Base-by-base conservation (phyloP, 2,888 invertebrate species). In the Electrophaes corylata region DNA sequence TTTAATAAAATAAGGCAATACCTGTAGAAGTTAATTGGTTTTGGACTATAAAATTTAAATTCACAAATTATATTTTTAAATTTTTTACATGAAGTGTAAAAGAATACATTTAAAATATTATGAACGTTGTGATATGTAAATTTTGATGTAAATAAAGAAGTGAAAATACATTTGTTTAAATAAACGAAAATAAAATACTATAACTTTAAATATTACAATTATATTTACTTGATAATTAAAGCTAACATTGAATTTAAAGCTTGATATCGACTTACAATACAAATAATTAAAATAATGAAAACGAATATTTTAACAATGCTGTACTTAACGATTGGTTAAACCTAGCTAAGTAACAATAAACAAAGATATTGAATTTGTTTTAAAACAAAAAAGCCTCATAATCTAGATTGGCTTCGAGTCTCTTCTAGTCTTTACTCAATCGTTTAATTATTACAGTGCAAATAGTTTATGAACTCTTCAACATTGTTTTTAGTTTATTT, bases 201-300 rank as follows among this genome's bases (percentile, higher is more conserved):
- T 66, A 64, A 57, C 66, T 75, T 77, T 76, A 76, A 80, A 79
- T 81, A 78, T 78, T 79, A 64, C 52, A 62, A 66, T 54, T 80
- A 78, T 73, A 73, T 81, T 84, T 82, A 86, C 75, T 71, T 70
- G 63, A 79, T 87, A 88, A 91, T 91, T 91, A 91, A 91, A 91
- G 91, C 91, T 91, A 90, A 91, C 79, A 85, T 88, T 84, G 79
- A 91, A 89, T 91, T 91, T 91, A 91, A 91, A 91, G 91, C 91
- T 91, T 88, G 78, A 83, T 80, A 85, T 84, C 82, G 79, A 89
- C 86, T 86, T 85, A 84, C 73, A 76, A 71, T 74, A 77, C 68
- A 62, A 62, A 61, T 47, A 60, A 65, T 47, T 53, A 57, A 64
- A 60, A 60, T 56, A 50, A 60, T 55, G 46, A 43, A 53, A 61